Conservation (phyloP, 1,140 invertebrate genomes). For the Lysiphlebus fabarum region DNA sequence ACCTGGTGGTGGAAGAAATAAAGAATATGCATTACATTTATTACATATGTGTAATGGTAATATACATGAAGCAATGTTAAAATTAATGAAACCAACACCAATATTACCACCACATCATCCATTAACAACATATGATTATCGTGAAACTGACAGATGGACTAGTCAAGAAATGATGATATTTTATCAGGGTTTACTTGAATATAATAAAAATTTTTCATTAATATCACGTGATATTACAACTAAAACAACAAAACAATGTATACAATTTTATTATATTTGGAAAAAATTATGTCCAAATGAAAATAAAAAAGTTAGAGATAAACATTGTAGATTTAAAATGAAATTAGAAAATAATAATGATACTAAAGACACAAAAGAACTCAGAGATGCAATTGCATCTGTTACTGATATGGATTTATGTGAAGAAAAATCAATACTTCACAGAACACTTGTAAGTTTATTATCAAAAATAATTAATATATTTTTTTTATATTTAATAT, state of each 20-base stretch:
- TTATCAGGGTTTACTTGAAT: constrained; percentile 80
- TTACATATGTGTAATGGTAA: constrained; percentile 83
- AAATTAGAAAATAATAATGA: constrained; percentile 45
- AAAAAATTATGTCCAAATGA: constrained; percentile 92
- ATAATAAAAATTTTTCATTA: constrained; percentile 90
- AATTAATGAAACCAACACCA: constrained; percentile 72
- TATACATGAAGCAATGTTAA: constrained; percentile 81
- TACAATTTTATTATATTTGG: constrained; percentile 99
- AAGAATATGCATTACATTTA: constrained; percentile 90
- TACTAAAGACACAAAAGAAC: constrained; percentile 46
- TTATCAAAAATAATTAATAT: constrained; percentile 8
- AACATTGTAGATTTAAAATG: constrained; percentile 47
- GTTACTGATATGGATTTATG: constrained; percentile 52
- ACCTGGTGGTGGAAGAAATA: constrained; percentile 86
- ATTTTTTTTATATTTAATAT: constrained; percentile 2
- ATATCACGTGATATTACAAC: constrained; percentile 83
- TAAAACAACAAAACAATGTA: constrained; percentile 89
- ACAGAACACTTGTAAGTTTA: constrained; percentile 48
- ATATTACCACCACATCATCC: constrained; percentile 73
- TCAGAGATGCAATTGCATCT: constrained; percentile 49
- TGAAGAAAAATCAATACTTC: constrained; percentile 53
- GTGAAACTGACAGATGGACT: constrained; percentile 78
- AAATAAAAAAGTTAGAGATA: constrained; percentile 63
- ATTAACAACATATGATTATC: constrained; percentile 68
- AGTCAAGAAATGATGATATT: constrained; percentile 84